A percentile compares a stretch with the other conserved stretches of the same genome.
phyloP scores from a whole-genome alignment of 2,888 invertebrate genomes.

The Philhelius pedissequus region DNA sequence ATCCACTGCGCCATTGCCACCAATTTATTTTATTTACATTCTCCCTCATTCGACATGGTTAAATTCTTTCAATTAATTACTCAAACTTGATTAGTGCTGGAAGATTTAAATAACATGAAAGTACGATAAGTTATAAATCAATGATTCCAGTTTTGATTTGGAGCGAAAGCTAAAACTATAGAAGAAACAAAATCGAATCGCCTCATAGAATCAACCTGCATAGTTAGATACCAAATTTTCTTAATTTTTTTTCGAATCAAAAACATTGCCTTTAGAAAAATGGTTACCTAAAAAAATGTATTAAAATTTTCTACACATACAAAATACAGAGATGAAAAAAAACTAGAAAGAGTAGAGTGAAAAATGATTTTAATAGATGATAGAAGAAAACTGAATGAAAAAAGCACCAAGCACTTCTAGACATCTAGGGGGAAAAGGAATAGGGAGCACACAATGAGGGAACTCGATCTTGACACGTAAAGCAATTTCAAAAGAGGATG shows the following conservation, averaged over 20 bases:
- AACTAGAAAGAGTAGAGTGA: background rate
- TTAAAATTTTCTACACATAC: background rate
- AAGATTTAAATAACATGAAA: too few relatives aligned
- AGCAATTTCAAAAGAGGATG: constrained; percentile 2
- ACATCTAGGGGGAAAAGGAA: background rate
- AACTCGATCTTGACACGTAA: constrained; percentile 31
- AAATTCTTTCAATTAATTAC: too few relatives aligned
- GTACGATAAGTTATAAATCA: too few relatives aligned
- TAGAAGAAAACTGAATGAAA: background rate
- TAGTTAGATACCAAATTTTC: too few relatives aligned
- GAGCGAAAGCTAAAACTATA: too few relatives aligned
- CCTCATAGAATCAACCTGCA: too few relatives aligned
- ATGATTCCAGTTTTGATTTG: too few relatives aligned
- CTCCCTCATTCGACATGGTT: too few relatives aligned
- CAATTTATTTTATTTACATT: too few relatives aligned
- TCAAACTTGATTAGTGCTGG: too few relatives aligned
- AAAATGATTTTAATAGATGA: background rate
- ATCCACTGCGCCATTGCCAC: too few relatives aligned
- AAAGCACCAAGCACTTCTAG: background rate
- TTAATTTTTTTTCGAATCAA: background rate
- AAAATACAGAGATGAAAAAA: background rate
- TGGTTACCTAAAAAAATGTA: background rate
- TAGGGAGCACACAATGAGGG: background rate
- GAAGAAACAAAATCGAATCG: too few relatives aligned
- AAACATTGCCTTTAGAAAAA: background rate